Conservation (phyloP, 2,888 invertebrate species). For the Polyploca ridens region DNA sequence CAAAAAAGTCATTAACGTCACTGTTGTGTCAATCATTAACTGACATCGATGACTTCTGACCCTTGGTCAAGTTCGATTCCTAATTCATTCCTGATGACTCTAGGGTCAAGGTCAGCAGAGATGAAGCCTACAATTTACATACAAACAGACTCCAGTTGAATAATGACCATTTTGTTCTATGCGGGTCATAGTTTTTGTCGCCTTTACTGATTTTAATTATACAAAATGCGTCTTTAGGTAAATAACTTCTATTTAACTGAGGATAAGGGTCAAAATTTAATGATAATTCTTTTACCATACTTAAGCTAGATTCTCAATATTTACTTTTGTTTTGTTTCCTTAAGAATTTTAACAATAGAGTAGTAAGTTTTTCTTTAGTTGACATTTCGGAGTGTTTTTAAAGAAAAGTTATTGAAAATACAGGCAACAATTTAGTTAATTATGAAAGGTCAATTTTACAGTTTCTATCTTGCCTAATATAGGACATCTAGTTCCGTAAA, state of each 20-base stretch:
- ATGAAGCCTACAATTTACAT: conserved; percentile 68
- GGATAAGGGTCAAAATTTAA: background rate
- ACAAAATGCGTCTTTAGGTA: conserved; percentile 2
- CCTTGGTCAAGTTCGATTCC: conserved; percentile 79
- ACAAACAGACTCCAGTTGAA: conserved; percentile 62
- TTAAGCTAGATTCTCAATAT: background rate
- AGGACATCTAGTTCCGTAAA: background rate
- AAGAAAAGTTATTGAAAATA: background rate
- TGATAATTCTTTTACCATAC: background rate
- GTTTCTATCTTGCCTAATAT: background rate
- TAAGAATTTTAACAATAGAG: conserved; percentile 7
- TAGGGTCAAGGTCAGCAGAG: conserved; percentile 53
- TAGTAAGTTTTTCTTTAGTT: background rate
- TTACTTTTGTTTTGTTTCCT: conserved; percentile 5
- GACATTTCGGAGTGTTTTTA: background rate
- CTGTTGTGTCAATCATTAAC: conserved; percentile 63
- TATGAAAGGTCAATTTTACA: background rate
- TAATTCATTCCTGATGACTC: conserved; percentile 75
- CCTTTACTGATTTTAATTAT: conserved; percentile 26
- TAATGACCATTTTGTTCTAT: conserved; percentile 67
- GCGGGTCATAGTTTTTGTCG: conserved; percentile 69
- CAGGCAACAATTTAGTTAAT: background rate
- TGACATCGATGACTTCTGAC: conserved; percentile 57
- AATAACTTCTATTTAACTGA: background rate
- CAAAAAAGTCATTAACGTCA: conserved; percentile 56